Evolutionary conservation across 2,888 invertebrate genomes (phyloP).

Genomic region (Orchesella flavescens): DNA sequence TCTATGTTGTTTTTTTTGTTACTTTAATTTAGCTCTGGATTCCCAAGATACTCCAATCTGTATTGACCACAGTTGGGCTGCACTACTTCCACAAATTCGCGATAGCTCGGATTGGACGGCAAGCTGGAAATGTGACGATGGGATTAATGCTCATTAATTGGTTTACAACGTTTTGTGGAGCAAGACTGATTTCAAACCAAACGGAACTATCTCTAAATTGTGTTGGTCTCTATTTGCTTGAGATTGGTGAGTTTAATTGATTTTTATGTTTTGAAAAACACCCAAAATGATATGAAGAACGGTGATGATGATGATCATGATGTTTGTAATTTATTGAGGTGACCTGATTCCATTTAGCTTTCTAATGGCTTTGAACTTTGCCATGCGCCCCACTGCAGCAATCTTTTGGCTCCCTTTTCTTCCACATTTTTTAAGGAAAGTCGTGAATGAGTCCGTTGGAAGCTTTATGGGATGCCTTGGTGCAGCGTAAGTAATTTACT

Average conservation of each 20-base stretch:
- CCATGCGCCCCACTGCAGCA: constrained; percentile 89
- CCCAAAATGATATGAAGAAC: too few relatives aligned
- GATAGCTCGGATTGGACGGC: constrained; percentile 74
- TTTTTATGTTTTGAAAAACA: too few relatives aligned
- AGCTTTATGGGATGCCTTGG: too few relatives aligned
- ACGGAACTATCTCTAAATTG: constrained; percentile 88
- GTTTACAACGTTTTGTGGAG: constrained; percentile 93
- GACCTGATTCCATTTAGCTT: constrained; percentile 72
- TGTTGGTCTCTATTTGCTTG: constrained; percentile 82
- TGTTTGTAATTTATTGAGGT: not conserved
- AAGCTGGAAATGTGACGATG: constrained; percentile 81
- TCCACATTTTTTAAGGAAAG: not conserved
- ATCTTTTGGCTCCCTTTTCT: constrained; percentile 85
- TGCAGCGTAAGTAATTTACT: too few relatives aligned
- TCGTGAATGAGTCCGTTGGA: too few relatives aligned
- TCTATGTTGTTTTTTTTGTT: not conserved
- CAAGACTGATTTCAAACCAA: constrained; percentile 90
- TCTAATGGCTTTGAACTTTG: constrained; percentile 79
- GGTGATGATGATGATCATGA: too few relatives aligned
- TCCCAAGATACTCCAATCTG: constrained; percentile 88
- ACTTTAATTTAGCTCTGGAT: constrained; percentile 74
- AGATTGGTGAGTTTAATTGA: constrained; percentile 29
- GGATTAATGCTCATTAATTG: constrained; percentile 85
- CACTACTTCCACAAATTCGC: constrained; percentile 77
- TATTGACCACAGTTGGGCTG: constrained; percentile 85